These are phyloP conservation scores for Eupsittula cactorum DNA, from an alignment of 2,113 vertebrate species.

Conservation along the genomic window DNA sequence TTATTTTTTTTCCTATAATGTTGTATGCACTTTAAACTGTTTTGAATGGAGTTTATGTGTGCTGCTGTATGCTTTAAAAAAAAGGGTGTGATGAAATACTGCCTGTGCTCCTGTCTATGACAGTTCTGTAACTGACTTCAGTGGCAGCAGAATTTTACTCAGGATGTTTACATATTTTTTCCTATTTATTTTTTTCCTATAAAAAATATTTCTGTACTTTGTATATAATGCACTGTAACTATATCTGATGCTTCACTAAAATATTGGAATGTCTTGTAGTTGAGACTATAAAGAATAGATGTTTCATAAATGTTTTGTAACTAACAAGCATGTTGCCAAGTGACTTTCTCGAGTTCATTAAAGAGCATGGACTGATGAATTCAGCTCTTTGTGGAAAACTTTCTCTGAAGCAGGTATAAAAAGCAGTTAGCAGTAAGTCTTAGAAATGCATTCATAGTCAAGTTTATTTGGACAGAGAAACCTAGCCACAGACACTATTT, in stretches of 20 bases:
- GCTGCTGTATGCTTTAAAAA: slow-evolving; percentile 45
- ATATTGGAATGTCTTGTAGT: neutral
- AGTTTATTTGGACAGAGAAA: neutral
- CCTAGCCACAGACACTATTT: neutral
- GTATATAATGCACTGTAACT: slow-evolving; percentile 50
- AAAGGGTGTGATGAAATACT: slow-evolving; percentile 9
- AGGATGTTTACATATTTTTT: slow-evolving; percentile 54
- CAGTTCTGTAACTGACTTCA: neutral
- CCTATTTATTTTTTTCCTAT: slow-evolving; percentile 67
- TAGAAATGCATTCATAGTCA: neutral
- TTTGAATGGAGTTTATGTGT: slow-evolving; percentile 9
- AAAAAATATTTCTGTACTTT: slow-evolving; percentile 55
- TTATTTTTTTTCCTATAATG: neutral
- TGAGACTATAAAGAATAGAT: neutral
- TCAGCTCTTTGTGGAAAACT: neutral
- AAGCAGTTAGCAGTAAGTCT: neutral
- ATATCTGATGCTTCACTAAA: neutral
- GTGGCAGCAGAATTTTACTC: slow-evolving; percentile 26
- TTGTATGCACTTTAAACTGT: slow-evolving; percentile 63
- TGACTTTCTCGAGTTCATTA: slow-evolving; percentile 35
- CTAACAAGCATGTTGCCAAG: neutral
- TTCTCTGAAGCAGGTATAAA: neutral
- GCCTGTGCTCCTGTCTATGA: neutral
- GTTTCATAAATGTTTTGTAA: slow-evolving; percentile 25
- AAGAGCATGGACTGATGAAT: slow-evolving; percentile 21